Evolutionary conservation across 1,140 invertebrate genomes (phyloP).

Genomic region (Lycorma delicatula): DNA sequence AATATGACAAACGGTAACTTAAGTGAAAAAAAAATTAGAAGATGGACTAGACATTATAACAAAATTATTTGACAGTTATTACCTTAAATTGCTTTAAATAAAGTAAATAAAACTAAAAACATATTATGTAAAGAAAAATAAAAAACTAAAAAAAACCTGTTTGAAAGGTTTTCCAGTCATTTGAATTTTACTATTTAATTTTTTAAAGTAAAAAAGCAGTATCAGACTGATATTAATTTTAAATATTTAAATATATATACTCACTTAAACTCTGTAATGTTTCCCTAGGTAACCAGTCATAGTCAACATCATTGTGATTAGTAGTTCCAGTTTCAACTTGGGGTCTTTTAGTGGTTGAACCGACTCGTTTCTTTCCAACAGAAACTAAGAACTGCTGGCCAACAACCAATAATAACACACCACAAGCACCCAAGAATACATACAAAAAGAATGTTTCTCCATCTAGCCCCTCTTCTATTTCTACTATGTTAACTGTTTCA

Average conservation of each 20-base stretch:
- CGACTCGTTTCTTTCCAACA: slow-evolving; percentile 52
- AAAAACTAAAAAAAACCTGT: not conserved
- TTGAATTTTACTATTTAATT: not conserved
- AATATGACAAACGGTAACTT: no score
- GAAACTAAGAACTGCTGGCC: slow-evolving; percentile 84
- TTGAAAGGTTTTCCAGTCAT: not conserved
- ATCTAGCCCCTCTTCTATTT: slow-evolving; percentile 93
- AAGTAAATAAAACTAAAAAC: not conserved
- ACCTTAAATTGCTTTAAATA: not conserved
- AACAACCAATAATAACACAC: slow-evolving; percentile 76
- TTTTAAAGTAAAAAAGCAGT: not conserved
- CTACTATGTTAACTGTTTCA: slow-evolving; percentile 94
- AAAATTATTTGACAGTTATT: not conserved
- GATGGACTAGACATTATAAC: no score
- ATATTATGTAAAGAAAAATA: not conserved
- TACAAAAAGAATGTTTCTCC: slow-evolving; percentile 98
- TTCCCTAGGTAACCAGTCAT: slow-evolving; percentile 94
- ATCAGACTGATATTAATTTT: not conserved
- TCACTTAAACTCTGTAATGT: slow-evolving; percentile 73
- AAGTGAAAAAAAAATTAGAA: no score
- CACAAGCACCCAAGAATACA: slow-evolving; percentile 82
- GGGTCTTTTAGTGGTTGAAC: slow-evolving; percentile 49
- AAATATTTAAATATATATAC: slow-evolving; percentile 35
- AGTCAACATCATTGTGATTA: slow-evolving; percentile 90
- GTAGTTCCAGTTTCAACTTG: slow-evolving; percentile 69